Evolutionary conservation across 1,140 invertebrate genomes (phyloP).

Genomic region (Trichomalopsis sarcophagae): DNA sequence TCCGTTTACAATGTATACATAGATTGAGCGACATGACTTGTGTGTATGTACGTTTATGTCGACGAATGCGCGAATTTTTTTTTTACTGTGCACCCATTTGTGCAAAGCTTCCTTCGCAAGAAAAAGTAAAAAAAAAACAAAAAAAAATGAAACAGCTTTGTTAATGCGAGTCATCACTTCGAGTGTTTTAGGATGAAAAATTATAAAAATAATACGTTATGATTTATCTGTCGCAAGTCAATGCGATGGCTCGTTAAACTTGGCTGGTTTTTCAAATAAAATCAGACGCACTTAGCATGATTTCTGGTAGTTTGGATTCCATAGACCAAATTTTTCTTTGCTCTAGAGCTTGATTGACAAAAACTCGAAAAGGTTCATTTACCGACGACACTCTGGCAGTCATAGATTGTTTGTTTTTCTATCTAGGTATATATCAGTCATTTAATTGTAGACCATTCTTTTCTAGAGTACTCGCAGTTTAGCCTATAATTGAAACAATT

Average conservation of each 20-base stretch:
- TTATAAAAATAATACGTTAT: conserved; percentile 73
- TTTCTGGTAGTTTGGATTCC: background rate
- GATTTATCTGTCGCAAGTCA: conserved; percentile 55
- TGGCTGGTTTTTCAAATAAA: background rate
- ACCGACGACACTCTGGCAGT: background rate
- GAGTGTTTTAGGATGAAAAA: conserved; percentile 63
- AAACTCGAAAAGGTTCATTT: background rate
- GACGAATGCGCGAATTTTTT: background rate
- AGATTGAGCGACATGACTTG: background rate
- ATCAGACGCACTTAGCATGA: background rate
- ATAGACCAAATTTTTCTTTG: background rate
- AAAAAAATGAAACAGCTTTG: background rate
- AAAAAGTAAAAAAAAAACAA: background rate
- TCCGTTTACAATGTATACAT: conserved; percentile 2
- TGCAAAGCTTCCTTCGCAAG: conserved; percentile 9
- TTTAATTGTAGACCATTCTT: too few relatives aligned
- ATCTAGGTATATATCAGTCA: too few relatives aligned
- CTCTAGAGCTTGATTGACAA: background rate
- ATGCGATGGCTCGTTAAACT: conserved; percentile 62
- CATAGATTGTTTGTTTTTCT: too few relatives aligned
- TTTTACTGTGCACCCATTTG: background rate
- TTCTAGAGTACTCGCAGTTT: background rate
- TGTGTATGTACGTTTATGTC: background rate
- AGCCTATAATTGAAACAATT: background rate
- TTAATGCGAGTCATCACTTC: conserved; percentile 60